Conservation (phyloP, 2,888 invertebrate genomes). For the Agrenia bidenticulata region DNA sequence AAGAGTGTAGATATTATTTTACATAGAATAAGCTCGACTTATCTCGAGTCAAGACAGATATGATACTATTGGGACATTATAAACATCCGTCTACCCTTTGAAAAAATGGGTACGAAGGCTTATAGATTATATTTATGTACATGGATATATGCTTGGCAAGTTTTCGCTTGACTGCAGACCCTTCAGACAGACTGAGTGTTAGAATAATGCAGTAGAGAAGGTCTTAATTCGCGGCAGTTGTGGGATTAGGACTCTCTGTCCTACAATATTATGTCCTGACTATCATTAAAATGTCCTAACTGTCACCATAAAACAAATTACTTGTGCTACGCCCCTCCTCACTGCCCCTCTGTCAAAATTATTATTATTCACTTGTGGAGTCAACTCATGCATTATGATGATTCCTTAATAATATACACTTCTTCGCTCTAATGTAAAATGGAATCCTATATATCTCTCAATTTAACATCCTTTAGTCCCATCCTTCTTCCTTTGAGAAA, state of each 20-base stretch:
- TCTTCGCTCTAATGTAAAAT: neutral
- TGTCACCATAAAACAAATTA: conserved; percentile 53
- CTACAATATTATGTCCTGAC: conserved; percentile 49
- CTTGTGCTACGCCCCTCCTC: conserved; percentile 46
- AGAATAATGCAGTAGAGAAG: conserved; percentile 13
- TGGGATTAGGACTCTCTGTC: conserved; percentile 42
- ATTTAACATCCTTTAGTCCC: conserved; percentile 5
- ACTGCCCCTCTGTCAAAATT: conserved; percentile 20
- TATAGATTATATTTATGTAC: neutral
- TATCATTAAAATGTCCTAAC: conserved; percentile 53
- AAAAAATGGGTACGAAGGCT: conserved; percentile 12
- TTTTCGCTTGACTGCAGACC: conserved; percentile 15
- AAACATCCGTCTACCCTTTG: neutral
- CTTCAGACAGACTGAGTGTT: conserved; percentile 8
- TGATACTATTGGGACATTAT: no score
- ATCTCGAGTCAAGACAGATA: no score
- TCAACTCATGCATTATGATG: conserved; percentile 22
- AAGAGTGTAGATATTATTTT: no score
- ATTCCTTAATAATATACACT: conserved; percentile 4
- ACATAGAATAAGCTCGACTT: no score
- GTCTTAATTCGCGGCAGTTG: conserved; percentile 46
- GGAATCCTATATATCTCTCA: no score
- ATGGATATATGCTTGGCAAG: neutral
- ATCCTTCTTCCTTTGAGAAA: neutral
- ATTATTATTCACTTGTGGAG: conserved; percentile 37